Conservation (phyloP, 2,888 invertebrate genomes). For the Amphipyra berbera region DNA sequence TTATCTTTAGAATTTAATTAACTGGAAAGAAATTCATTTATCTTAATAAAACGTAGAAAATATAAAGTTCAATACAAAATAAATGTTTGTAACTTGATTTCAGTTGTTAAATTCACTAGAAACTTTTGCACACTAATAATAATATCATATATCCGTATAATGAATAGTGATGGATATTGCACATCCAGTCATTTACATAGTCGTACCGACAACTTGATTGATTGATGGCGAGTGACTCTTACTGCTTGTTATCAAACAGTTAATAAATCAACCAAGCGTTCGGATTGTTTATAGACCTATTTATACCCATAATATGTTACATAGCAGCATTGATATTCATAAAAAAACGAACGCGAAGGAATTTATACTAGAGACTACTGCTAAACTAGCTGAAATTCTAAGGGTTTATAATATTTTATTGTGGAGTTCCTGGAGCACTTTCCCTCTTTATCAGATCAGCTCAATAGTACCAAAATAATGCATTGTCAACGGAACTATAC, state of each 20-base stretch:
- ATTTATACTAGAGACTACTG: not conserved
- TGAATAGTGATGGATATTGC: constrained; percentile 60
- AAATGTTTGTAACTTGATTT: not conserved
- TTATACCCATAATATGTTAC: constrained; percentile 33
- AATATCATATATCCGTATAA: constrained; percentile 17
- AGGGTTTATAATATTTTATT: no score
- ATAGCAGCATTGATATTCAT: not conserved
- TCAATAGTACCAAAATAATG: no score
- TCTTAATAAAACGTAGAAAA: not conserved
- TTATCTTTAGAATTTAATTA: constrained; percentile 4
- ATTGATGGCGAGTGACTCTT: constrained; percentile 70
- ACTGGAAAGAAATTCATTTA: not conserved
- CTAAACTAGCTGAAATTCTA: no score
- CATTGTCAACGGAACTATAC: no score
- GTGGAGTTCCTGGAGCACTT: no score
- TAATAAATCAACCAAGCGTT: constrained; percentile 66
- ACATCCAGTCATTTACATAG: constrained; percentile 68
- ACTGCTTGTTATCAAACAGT: constrained; percentile 67
- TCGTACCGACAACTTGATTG: constrained; percentile 69
- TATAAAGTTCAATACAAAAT: not conserved
- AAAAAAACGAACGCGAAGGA: not conserved
- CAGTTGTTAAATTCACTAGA: constrained; percentile 2
- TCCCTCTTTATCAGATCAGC: no score
- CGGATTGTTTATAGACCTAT: constrained; percentile 51
- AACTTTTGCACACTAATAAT: constrained; percentile 18